Conservation (phyloP, 2,113 vertebrate genomes). For the Semicossyphus pulcher region DNA sequence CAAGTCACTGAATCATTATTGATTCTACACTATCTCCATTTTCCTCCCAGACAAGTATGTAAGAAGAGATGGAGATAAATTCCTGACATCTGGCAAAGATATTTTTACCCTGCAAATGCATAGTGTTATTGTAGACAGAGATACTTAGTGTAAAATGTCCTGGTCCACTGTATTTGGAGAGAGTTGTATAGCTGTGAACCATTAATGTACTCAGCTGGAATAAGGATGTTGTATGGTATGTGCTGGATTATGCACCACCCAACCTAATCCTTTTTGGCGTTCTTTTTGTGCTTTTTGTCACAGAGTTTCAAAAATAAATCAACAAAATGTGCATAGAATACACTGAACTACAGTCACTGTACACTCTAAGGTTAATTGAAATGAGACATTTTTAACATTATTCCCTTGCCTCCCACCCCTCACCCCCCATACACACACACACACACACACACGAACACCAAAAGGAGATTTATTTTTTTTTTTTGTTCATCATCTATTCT, state of each 20-base stretch:
- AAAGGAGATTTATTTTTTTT: not conserved
- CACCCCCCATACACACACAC: too few relatives aligned
- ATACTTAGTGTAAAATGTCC: constrained; percentile 19
- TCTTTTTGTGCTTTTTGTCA: not conserved
- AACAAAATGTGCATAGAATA: not conserved
- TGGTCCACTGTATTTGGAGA: constrained; percentile 26
- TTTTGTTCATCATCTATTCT: too few relatives aligned
- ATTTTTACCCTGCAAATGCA: not conserved
- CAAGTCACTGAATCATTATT: not conserved
- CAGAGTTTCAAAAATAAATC: not conserved
- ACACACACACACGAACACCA: too few relatives aligned
- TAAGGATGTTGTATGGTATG: constrained; percentile 31
- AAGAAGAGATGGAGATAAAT: not conserved
- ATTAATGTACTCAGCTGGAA: constrained; percentile 19
- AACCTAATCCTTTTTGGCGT: too few relatives aligned
- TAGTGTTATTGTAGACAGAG: not conserved
- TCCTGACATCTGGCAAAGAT: not conserved
- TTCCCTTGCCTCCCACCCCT: too few relatives aligned
- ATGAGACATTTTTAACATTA: too few relatives aligned
- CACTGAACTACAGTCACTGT: too few relatives aligned
- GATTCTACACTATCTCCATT: not conserved
- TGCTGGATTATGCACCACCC: constrained; percentile 1
- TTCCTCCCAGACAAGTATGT: not conserved
- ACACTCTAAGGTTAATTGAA: too few relatives aligned
- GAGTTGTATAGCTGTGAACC: constrained; percentile 7